A percentile compares a stretch with the other conserved stretches of the same genome.
Conservation (phyloP, 1,140 invertebrate genomes). For the Diploscapter pachys region DNA sequence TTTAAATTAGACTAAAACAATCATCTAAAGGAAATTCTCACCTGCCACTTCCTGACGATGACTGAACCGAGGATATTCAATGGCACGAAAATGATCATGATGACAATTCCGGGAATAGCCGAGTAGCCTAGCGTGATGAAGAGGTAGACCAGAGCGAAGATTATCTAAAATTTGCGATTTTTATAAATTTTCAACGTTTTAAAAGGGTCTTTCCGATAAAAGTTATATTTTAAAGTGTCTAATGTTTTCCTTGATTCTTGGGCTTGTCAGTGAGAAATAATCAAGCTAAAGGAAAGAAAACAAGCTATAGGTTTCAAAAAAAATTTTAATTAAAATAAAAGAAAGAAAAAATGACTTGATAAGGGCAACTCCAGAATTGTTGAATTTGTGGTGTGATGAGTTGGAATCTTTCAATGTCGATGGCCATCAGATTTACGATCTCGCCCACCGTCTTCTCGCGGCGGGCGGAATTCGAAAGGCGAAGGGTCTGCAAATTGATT, state of each 20-base stretch:
- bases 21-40: background rate
- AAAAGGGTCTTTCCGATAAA: background rate
- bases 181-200: background rate
- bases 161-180: slow-evolving; percentile 35
- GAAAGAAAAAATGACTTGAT: slow-evolving; percentile 30
- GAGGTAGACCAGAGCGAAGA: slow-evolving; percentile 57
- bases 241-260: too few species aligned
- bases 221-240: too few species aligned
- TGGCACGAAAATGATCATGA: slow-evolving; percentile 70
- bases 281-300: background rate
- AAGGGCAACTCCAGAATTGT: slow-evolving; percentile 53
- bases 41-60: slow-evolving; percentile 40
- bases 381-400: slow-evolving; percentile 48
- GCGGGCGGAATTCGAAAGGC: slow-evolving; percentile 54
- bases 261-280: too few species aligned
- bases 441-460: slow-evolving; percentile 64
- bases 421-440: slow-evolving; percentile 66
- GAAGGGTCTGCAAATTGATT: slow-evolving; percentile 49
- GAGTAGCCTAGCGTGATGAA: slow-evolving; percentile 69
- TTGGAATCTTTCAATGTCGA: slow-evolving; percentile 60
- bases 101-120: slow-evolving; percentile 80
- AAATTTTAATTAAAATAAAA: too few species aligned
- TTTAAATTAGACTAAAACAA: too few species aligned
- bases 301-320: too few species aligned
- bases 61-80: slow-evolving; percentile 60